Conservation (phyloP, 2,888 invertebrate genomes). For the Danaus chrysippus region DNA sequence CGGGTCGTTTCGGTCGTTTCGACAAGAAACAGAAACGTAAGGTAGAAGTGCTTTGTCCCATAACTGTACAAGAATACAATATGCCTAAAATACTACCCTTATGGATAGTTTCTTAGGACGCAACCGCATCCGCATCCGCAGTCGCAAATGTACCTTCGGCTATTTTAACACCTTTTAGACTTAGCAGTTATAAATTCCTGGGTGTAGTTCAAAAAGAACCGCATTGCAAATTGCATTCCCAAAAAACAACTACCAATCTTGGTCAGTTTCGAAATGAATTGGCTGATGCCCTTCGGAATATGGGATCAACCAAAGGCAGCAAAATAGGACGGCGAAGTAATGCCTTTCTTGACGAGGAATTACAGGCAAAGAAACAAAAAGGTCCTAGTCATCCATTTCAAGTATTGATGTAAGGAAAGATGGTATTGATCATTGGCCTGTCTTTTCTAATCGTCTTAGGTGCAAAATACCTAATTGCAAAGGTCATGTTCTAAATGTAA, state of each 20-base stretch:
- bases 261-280: constrained; percentile 24
- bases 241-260: constrained; percentile 25
- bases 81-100: constrained; percentile 28
- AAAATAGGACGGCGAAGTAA: constrained; percentile 34
- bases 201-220: constrained; percentile 24
- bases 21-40: constrained; percentile 34
- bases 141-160: constrained; percentile 29
- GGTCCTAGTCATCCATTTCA: constrained; percentile 27
- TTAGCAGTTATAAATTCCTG: constrained; percentile 27
- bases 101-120: constrained; percentile 31
- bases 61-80: constrained; percentile 24
- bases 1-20: constrained; percentile 20
- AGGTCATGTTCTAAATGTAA: constrained; percentile 35
- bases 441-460: constrained; percentile 35
- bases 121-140: constrained; percentile 29
- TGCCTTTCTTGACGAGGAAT: constrained; percentile 32
- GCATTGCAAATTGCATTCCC: constrained; percentile 21
- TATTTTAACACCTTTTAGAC: constrained; percentile 29
- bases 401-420: constrained; percentile 36
- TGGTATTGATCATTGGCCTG: constrained; percentile 40
- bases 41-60: constrained; percentile 31
- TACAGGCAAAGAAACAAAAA: constrained; percentile 36
- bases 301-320: constrained; percentile 18
- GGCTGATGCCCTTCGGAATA: constrained; percentile 24
- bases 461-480: constrained; percentile 30